A percentile compares a stretch with the other conserved stretches of the same genome.
Conservation (phyloP, 2,888 invertebrate species). For the Eupithecia exiguata region DNA sequence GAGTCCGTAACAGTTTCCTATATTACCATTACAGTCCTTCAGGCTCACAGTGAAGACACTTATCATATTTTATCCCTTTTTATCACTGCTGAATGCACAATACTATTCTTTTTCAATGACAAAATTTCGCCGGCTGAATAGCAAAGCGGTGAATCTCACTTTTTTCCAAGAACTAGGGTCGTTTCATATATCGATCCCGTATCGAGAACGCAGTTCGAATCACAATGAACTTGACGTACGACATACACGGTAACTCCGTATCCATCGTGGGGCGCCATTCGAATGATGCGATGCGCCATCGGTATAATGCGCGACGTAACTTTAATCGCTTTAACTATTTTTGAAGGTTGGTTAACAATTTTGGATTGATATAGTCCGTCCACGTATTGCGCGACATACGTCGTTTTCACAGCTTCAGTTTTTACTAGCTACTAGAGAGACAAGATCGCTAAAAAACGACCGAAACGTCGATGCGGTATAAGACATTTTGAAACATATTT, state of each 20-base stretch:
- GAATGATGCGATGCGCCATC: background rate
- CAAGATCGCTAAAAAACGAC: background rate
- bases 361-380: background rate
- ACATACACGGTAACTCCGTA: background rate
- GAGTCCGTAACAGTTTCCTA: slow-evolving; percentile 32
- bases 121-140: slow-evolving; percentile 69
- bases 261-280: background rate
- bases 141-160: slow-evolving; percentile 70
- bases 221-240: slow-evolving; percentile 57
- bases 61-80: slow-evolving; percentile 65
- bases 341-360: background rate
- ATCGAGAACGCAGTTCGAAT: slow-evolving; percentile 66
- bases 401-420: background rate
- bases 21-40: slow-evolving; percentile 39
- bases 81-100: slow-evolving; percentile 67
- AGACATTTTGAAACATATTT: background rate
- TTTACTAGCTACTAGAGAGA: too few relatives aligned
- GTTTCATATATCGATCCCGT: slow-evolving; percentile 73
- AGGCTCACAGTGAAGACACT: slow-evolving; percentile 41
- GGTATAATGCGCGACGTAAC: too few relatives aligned
- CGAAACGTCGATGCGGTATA: background rate
- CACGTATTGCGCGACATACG: background rate
- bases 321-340: too few relatives aligned
- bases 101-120: slow-evolving; percentile 74
- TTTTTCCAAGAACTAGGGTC: slow-evolving; percentile 65